These are phyloP conservation scores for Echinops telfairi DNA, from an alignment of 2,113 vertebrate genomes.

Conservation along the genomic window DNA sequence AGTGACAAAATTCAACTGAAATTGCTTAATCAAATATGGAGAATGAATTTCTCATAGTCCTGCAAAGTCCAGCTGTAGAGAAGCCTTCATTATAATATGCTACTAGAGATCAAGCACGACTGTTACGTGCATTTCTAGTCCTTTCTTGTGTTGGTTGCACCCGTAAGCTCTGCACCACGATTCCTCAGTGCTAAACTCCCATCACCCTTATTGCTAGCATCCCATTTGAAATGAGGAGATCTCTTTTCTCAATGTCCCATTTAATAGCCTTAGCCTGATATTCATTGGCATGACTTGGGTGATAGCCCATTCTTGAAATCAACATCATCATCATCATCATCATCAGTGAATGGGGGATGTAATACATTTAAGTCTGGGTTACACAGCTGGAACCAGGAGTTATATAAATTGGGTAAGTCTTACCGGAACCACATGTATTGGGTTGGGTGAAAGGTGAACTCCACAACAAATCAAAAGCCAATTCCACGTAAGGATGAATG, in stretches of 20 bases:
- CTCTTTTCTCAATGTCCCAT: neutral
- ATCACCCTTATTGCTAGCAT: neutral
- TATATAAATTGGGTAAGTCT: too few species aligned
- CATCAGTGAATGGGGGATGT: too few species aligned
- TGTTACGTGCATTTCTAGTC: neutral
- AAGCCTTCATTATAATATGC: neutral
- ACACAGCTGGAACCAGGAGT: neutral
- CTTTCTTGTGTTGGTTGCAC: neutral
- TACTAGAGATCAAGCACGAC: rapidly evolving
- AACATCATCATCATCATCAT: neutral
- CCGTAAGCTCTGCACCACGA: neutral
- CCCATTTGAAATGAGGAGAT: neutral
- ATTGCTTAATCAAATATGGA: neutral
- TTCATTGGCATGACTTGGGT: neutral
- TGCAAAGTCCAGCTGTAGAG: neutral
- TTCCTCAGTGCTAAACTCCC: neutral
- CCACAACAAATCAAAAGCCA: neutral
- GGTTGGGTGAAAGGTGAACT: neutral
- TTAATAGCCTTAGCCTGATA: neutral
- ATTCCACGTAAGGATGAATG: neutral
- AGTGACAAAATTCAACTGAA: neutral
- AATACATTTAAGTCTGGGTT: neutral
- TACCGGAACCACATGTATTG: neutral
- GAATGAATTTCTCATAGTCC: neutral
- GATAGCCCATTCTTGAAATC: neutral